Evolutionary conservation across 2,797 vertebrate genomes (phyloP).

Genomic region (Thamnophis elegans): DNA sequence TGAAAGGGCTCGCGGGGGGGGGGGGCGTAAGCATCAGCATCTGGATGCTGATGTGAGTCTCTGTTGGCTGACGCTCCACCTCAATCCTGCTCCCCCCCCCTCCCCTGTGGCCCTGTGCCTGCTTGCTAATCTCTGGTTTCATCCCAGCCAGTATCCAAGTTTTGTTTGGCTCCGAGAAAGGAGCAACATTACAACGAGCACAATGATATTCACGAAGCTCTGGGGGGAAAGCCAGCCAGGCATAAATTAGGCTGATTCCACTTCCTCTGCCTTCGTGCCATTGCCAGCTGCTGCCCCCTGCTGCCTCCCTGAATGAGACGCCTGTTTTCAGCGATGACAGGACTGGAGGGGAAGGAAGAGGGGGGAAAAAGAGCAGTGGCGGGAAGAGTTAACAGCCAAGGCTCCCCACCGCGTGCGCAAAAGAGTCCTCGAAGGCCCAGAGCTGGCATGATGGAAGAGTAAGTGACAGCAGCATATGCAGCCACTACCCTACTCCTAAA

Average conservation of each 20-base stretch:
- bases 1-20: background rate
- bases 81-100: no score
- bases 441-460: background rate
- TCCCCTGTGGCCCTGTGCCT: background rate
- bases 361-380: background rate
- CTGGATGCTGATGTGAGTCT: background rate
- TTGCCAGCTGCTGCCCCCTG: slow-evolving; percentile 33
- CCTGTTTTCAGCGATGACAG: background rate
- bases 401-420: background rate
- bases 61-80: no score
- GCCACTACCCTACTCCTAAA: background rate
- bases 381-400: background rate
- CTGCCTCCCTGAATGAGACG: slow-evolving; percentile 15
- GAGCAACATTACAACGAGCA: background rate
- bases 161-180: background rate
- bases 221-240: background rate
- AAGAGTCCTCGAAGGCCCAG: background rate
- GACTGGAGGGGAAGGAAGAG: background rate
- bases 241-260: slow-evolving; percentile 2
- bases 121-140: background rate
- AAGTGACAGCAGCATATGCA: slow-evolving; percentile 1
- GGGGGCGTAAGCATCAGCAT: background rate
- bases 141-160: background rate
- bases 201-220: slow-evolving; percentile 2
- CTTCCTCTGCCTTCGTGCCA: background rate